phyloP scores from a whole-genome alignment of 2,888 invertebrate genomes.

The Biston betularia region DNA sequence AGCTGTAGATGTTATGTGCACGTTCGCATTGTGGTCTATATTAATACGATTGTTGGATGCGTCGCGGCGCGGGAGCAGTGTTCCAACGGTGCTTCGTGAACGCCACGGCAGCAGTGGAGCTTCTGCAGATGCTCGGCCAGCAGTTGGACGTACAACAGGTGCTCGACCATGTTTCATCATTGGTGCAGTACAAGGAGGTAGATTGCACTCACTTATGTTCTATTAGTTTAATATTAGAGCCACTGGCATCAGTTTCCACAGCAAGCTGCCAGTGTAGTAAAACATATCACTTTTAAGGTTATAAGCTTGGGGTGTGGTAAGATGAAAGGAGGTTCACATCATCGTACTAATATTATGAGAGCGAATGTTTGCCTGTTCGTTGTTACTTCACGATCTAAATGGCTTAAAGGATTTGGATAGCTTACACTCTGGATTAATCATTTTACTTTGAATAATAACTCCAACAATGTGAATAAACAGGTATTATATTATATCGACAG shows the following conservation, averaged over 20 bases:
- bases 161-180: constrained; percentile 59
- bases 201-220: constrained; percentile 41
- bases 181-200: constrained; percentile 74
- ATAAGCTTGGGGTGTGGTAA: too few species aligned
- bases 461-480: too few species aligned
- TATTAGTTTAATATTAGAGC: constrained; percentile 9
- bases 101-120: constrained; percentile 58
- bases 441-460: too few species aligned
- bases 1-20: constrained; percentile 20
- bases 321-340: too few species aligned
- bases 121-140: constrained; percentile 45
- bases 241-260: constrained; percentile 17
- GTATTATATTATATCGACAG: too few species aligned
- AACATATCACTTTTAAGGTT: neutral
- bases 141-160: constrained; percentile 56
- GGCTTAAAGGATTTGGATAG: too few species aligned
- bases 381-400: too few species aligned
- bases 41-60: constrained; percentile 45
- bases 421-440: too few species aligned
- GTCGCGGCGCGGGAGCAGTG: constrained; percentile 62
- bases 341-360: too few species aligned
- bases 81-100: constrained; percentile 74
- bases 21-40: constrained; percentile 32
- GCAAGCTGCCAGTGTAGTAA: neutral
- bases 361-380: too few species aligned